phyloP scores from a whole-genome alignment of 1,140 invertebrate genomes.

The Drosophila lini region DNA sequence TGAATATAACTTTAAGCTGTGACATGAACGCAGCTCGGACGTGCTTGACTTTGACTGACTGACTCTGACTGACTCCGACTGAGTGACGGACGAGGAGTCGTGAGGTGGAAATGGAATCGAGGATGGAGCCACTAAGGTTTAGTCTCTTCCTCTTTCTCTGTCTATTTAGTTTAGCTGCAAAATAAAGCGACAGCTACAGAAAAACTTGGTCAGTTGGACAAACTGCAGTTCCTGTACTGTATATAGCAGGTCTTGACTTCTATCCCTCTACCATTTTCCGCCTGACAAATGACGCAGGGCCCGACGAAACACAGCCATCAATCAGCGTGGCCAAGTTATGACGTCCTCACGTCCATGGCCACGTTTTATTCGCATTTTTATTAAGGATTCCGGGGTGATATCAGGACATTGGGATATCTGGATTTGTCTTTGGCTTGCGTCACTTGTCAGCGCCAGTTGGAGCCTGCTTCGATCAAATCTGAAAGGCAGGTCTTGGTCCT shows the following conservation, averaged over 20 bases:
- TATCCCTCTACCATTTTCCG: not conserved
- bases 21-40: conserved; percentile 65
- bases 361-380: conserved; percentile 43
- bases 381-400: conserved; percentile 28
- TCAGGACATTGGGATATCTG: conserved; percentile 13
- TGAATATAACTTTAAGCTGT: conserved; percentile 80
- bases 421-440: conserved; percentile 54
- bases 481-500: not conserved
- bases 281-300: conserved; percentile 67
- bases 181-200: conserved; percentile 55
- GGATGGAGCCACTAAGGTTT: conserved; percentile 32
- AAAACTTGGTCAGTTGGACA: conserved; percentile 68
- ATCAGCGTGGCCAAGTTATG: conserved; percentile 68
- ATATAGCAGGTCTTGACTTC: not conserved
- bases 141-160: not conserved
- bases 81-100: conserved; percentile 12
- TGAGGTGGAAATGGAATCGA: conserved; percentile 33
- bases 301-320: conserved; percentile 71
- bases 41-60: conserved; percentile 77
- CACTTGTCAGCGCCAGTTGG: conserved; percentile 60
- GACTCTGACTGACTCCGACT: conserved; percentile 52
- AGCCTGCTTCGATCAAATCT: conserved; percentile 23
- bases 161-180: conserved; percentile 59
- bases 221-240: conserved; percentile 61
- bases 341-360: conserved; percentile 56